Percentiles rank a stretch among this genome's conserved stretches.
Conservation (phyloP, 2,888 invertebrate genomes). For the Caenorhabditis japonica region DNA sequence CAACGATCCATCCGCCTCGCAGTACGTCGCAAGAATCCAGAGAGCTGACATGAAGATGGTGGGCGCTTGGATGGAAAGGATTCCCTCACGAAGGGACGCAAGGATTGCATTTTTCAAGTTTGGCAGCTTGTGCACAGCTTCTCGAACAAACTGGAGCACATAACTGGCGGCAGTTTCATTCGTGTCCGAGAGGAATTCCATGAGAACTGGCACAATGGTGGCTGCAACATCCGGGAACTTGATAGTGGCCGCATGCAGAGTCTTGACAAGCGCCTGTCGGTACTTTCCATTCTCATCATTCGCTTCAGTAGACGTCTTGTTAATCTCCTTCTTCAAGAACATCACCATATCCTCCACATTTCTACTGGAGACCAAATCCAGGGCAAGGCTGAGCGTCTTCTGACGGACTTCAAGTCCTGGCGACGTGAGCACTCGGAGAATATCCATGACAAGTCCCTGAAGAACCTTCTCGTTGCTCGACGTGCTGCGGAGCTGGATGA, state of each 20-base stretch:
- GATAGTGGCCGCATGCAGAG: conserved; percentile 83
- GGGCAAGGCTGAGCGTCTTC: conserved; percentile 87
- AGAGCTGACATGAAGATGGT: conserved; percentile 92
- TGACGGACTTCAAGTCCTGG: conserved; percentile 83
- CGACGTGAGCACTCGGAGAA: conserved; percentile 83
- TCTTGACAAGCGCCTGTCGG: conserved; percentile 90
- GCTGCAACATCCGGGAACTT: conserved; percentile 92
- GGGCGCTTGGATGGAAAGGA: conserved; percentile 89
- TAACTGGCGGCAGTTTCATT: conserved; percentile 89
- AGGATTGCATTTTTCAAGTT: conserved; percentile 85
- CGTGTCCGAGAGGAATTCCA: conserved; percentile 86
- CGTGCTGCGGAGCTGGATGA: conserved; percentile 86
- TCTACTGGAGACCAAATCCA: conserved; percentile 91
- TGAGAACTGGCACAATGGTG: conserved; percentile 90
- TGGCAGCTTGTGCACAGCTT: conserved; percentile 94
- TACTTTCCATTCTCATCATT: conserved; percentile 96
- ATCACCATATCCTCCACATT: conserved; percentile 87
- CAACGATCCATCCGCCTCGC: conserved; percentile 82
- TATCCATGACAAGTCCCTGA: conserved; percentile 93
- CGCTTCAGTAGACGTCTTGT: conserved; percentile 76
- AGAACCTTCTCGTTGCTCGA: conserved; percentile 75
- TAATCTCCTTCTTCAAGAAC: conserved; percentile 77
- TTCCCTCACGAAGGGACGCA: conserved; percentile 85
- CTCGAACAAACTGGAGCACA: conserved; percentile 92
- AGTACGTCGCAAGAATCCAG: conserved; percentile 98